Conservation (phyloP, 2,113 vertebrate genomes). For the Crotalus tigris region DNA sequence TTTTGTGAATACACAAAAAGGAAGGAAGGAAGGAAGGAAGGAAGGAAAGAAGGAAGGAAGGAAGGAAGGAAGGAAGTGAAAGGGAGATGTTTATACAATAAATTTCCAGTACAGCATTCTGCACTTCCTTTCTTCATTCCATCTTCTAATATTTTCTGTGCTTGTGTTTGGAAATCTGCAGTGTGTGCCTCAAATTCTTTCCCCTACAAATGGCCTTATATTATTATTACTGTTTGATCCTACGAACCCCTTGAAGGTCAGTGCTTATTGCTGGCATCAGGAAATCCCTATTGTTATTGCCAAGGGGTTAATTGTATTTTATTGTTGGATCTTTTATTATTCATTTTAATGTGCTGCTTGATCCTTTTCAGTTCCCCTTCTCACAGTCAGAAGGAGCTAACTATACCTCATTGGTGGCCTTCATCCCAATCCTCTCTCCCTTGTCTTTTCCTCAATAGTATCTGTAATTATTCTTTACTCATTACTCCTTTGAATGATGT, state of each 20-base stretch:
- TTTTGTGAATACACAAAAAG: neutral
- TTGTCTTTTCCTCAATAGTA: constrained; percentile 37
- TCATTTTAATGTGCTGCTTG: constrained; percentile 45
- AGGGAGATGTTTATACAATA: neutral
- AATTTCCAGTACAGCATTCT: neutral
- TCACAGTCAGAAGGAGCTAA: constrained; percentile 23
- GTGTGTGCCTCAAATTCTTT: constrained; percentile 42
- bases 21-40: neutral
- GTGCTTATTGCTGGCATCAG: constrained; percentile 55
- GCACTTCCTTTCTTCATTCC: neutral
- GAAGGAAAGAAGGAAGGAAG: neutral
- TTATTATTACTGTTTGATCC: constrained; percentile 56
- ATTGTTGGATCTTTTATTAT: constrained; percentile 55
- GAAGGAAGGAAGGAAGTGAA: neutral
- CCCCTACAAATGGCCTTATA: constrained; percentile 36
- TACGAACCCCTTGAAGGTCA: constrained; percentile 51
- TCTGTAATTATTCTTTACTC: constrained; percentile 17
- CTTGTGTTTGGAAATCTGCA: constrained; percentile 18
- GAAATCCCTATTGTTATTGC: constrained; percentile 58
- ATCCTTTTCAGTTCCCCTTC: neutral
- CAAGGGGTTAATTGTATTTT: constrained; percentile 66
- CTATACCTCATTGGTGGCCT: constrained; percentile 36
- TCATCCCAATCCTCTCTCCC: constrained; percentile 44
- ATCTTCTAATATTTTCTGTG: constrained; percentile 7
- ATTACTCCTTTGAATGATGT: constrained; percentile 24